Evolutionary conservation across 2,113 vertebrate genomes (phyloP), one percentile per base, ranked within the genome.

Genomic region (Callaeas wilsoni): DNA sequence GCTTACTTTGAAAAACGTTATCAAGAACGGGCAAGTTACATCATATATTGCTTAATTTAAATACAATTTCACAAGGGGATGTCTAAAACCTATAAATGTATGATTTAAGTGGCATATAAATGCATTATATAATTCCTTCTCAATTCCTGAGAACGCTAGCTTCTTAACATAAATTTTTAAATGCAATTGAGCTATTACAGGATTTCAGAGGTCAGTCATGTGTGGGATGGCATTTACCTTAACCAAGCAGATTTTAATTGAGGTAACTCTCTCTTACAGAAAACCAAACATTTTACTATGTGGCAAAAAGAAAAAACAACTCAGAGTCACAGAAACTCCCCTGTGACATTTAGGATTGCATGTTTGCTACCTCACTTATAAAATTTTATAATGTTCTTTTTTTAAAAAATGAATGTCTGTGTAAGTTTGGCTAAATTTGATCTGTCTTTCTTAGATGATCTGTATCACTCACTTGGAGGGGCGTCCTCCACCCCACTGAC

Each of bases 1-100:
- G 96, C 97, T 95, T 98, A 97, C 90, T 99, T 98, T 96, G 98
- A 98, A 97, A 98, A 96, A 64, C 55, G 46, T 29, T 98, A 98
- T 69, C 98, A 98, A 93, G 98, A 98, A 88, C 94, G 59, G 97
- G 98, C 95, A 97, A 97, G 98, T 94, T 53, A 82, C 41, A 92
- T 17, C n/a, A 41, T 82, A 86, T 64, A n/a, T 74, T 75, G 33
- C 30, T 89, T 88, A 81, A 84, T 87, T 90, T 52, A 91, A 78
- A 93, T 57, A 6, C 18, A 56, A 69, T 90, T 93, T 41, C 83
- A 73, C 39, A 86, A 56, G 32, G 76, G 22, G 46, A 35, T 74
- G 12, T 50, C 26, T 83, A 52, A 90, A 71, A 16, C 41, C 5
- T 21, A 57, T 29, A 33, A 30, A 41, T 30, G 5, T 64, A 25